These are phyloP conservation scores for Drosophila nikananu DNA, from an alignment of 1,140 invertebrate species.

Conservation along the genomic window DNA sequence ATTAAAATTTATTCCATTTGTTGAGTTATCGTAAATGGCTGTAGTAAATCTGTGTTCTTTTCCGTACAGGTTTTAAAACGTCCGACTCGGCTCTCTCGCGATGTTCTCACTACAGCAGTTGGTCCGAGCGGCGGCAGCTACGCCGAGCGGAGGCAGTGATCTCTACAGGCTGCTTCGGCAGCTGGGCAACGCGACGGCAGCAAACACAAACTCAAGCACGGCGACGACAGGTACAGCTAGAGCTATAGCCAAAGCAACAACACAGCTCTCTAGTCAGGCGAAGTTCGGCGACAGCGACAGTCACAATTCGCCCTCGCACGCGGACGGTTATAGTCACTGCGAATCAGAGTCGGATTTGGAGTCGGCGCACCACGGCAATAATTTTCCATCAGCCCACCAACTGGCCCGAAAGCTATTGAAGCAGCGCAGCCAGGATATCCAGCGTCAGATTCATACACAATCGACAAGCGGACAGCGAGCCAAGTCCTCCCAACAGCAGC, in stretches of 20 bases:
- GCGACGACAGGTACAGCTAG: constrained; percentile 12
- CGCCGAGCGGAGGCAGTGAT: constrained; percentile 36
- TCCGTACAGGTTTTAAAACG: background rate
- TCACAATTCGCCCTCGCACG: constrained; percentile 58
- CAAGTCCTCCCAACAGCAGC: constrained; percentile 64
- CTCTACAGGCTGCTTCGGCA: constrained; percentile 43
- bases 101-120: constrained; percentile 81
- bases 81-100: background rate
- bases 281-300: constrained; percentile 60
- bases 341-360: constrained; percentile 60
- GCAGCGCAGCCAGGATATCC: constrained; percentile 60
- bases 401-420: constrained; percentile 63
- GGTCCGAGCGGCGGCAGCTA: constrained; percentile 61
- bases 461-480: constrained; percentile 33
- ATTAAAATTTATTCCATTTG: background rate
- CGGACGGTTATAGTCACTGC: constrained; percentile 66
- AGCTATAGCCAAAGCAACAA: constrained; percentile 45
- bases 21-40: background rate
- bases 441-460: constrained; percentile 73
- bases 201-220: constrained; percentile 31
- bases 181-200: constrained; percentile 56
- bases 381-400: constrained; percentile 53
- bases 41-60: background rate
- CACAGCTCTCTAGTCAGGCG: constrained; percentile 70
- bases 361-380: constrained; percentile 63